Evolutionary conservation across 2,797 vertebrate species (phyloP), one percentile per base, ranked within the genome.

Genomic region (Sebastes alutus): DNA sequence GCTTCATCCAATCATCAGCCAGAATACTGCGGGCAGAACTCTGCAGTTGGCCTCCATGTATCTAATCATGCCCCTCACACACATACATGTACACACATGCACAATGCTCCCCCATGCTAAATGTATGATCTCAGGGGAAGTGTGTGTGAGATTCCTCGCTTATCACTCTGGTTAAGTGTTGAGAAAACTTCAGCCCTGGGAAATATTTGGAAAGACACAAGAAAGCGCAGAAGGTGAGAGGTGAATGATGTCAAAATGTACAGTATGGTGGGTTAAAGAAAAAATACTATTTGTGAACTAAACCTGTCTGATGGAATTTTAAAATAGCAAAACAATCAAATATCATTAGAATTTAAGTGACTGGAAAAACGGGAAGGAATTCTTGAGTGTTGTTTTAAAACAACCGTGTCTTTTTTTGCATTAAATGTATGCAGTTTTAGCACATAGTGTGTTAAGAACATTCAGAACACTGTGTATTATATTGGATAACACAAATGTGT

Each of bases 1-100:
- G 56, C 49, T 75, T 84, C 74, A 70, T 72, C 86, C 83, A 90
- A 85, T 88, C 87, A 86, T 81, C 42, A 73, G 74, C 33, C 83
- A 77, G 79, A 49, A 74, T 4, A 52, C 71, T 67, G 59, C 4
- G 18, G 54, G 61, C 72, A 71, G 32, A 68, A 22, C 78, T 77
- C 83, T 66, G 78, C 80, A 85, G 89, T 78, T 52, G 82, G 80
- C 74, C 78, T 87, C 46, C 72, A 81, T 79, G 33, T 79, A 89
- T 81, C 83, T 87, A 87, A 88, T 87, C 75, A 80, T 30, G 59
- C 52, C 46, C 69, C 32, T 72, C 77, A 46, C 49, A 70, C 58
- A 62, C 20, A 33, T 12, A 11, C 9, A 27, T 22, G 32, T 32
- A 20, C 33, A 55, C 23, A 70, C 23, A n/a, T n/a, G 38, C 54